Evolutionary conservation across 2,888 invertebrate genomes (phyloP).

Genomic region (Drosophila leonis): DNA sequence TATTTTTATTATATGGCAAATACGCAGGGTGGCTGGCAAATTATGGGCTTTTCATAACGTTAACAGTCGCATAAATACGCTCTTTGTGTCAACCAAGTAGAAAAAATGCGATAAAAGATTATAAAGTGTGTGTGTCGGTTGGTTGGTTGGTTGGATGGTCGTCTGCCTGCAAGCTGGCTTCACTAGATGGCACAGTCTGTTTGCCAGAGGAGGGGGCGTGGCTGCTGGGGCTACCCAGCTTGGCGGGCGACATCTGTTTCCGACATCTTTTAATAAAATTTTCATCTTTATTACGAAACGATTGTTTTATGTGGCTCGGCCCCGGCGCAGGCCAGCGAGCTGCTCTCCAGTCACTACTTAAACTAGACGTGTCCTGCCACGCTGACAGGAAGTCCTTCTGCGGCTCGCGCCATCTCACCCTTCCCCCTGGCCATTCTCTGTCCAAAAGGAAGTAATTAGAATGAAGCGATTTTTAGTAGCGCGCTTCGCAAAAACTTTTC

Average conservation of each 20-base stretch:
- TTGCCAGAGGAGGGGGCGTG: conserved; percentile 10
- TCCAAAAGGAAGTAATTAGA: conserved; percentile 82
- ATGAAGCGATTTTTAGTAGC: conserved; percentile 81
- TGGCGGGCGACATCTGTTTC: conserved; percentile 85
- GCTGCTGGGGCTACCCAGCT: conserved; percentile 30
- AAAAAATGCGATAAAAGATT: conserved; percentile 86
- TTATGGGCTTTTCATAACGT: conserved; percentile 83
- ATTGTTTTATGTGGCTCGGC: conserved; percentile 84
- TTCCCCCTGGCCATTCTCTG: conserved; percentile 7
- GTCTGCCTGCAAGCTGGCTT: conserved; percentile 1
- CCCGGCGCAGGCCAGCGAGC: conserved; percentile 23
- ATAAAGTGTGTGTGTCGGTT: conserved; percentile 83
- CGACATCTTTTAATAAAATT: conserved; percentile 86
- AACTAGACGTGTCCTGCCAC: conserved; percentile 66
- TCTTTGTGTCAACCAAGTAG: conserved; percentile 84
- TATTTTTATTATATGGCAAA: conserved; percentile 76
- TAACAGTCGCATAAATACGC: conserved; percentile 82
- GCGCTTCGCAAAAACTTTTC: conserved; percentile 34
- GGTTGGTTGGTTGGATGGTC: conserved; percentile 25
- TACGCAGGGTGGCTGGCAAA: conserved; percentile 72
- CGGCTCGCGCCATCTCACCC: conserved; percentile 51
- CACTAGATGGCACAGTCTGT: conserved; percentile 24
- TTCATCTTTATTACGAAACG: conserved; percentile 86
- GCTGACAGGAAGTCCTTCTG: conserved; percentile 69
- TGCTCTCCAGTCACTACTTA: conserved; percentile 52